Base-by-base conservation (phyloP, 2,888 invertebrate species). In the Pecten maximus region DNA sequence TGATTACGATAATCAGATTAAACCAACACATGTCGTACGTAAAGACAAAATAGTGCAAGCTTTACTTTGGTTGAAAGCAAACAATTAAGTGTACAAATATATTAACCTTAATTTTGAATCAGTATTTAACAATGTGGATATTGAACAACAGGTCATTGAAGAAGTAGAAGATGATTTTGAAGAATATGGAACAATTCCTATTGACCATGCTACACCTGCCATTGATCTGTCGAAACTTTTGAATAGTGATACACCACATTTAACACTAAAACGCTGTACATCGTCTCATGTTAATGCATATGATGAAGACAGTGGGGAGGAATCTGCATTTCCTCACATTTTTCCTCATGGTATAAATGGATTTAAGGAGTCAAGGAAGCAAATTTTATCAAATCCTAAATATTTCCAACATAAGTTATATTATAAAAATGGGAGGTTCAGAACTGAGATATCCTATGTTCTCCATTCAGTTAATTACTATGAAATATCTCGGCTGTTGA, bases 51-150 rank as follows among this genome's bases (percentile, higher is more conserved):
- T 92, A 40, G 40, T 28, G 19, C 60, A 50, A 39, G 92, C 90
- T 4, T 60, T 92, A 40, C 28, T 54, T 28, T 92, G 92, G 92
- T 74, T 92, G n/a, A 92, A 88, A 48, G 3, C 39, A 40, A 19
- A 92, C 87, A 92, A 92, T 92, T 40, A 19, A 48, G 54, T 91
- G n/a, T 91, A 91, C 91, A 16, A 19, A 19, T n/a, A n/a, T n/a
- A n/a, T n/a, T n/a, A 40, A 90, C 87, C 87, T 91, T 19, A 87
- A 89, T 40, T 54, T 91, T n/a, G 39, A 89, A 28, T 8, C 12
- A 10, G 44, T 44, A 10, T 44, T 44, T 44, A 12, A 6, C 44
- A 44, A 44, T 44, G 44, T 44, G 6, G 44, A 44, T 44, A 12
- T 44, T 6, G 6, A 6, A 10, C 8, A 44, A 44, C 6, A 44